Base-by-base conservation (phyloP, 2,113 vertebrate genomes). In the Copsychus sechellarum region DNA sequence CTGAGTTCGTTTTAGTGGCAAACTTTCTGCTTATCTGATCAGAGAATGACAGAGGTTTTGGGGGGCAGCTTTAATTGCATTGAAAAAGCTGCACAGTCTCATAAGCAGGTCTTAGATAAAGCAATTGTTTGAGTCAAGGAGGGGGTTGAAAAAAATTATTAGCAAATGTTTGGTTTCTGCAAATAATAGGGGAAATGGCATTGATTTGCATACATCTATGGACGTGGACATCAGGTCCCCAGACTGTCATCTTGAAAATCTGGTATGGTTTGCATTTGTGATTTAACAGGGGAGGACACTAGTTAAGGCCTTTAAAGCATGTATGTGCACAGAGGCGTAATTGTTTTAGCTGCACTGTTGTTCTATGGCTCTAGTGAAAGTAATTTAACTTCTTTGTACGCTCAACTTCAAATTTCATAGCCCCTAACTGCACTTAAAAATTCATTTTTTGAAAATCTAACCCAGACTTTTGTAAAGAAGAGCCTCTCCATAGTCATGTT, bases 381-480 rank as follows among this genome's bases (percentile, higher is more conserved):
- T 76, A 74, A 90, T 92, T 94, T 71, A 88, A 94, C 86, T 96
- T 92, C 79, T 90, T 64, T 81, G 80, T 86, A 60, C 29, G 36
- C 67, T 94, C 90, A 93, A 81, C 79, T 81, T 94, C 72, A 74
- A 71, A 81, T 92, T 95, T 90, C 92, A 88, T 81, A 88, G 82
- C 80, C 90, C 76, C 92, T 76, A 90, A 97, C 65, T 92, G 93
- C 95, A 86, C 67, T 96, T 94, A 94, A 95, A 95, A 94, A 94
- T 93, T 90, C 93, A 79, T 93, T 90, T 95, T 91, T 94, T 81
- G 29, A 81, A 90, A 94, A 93, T 67, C 56, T 88, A 96, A 57
- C 57, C 28, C 61, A 65, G 90, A 86, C 90, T 88, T 92, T 50
- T 79, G 48, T 83, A 90, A 92, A 93, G 92, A 93, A 90, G 80